Evolutionary conservation across 2,888 invertebrate genomes (phyloP), one percentile per base, ranked within the genome.

Genomic region (Linnaemya vulpina): DNA sequence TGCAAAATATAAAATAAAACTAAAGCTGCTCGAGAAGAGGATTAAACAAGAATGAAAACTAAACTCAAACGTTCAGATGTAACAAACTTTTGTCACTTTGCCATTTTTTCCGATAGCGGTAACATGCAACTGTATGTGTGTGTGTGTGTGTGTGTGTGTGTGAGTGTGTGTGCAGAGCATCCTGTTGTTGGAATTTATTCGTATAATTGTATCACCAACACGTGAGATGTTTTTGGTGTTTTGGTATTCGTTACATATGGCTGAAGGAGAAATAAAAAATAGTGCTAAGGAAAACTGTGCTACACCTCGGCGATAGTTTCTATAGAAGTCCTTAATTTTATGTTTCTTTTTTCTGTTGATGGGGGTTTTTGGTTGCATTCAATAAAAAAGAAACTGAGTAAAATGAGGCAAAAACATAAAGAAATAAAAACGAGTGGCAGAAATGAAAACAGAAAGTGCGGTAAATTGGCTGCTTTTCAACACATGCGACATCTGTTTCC

Each of bases 391-490:
- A 78, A 74, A 55, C 5, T 55, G 38, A 25, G 7, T 25, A 73
- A 68, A 77, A 63, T 60, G 55, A n/a, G 35, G 17, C 35, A 10
- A 40, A 15, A 51, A 13, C n/a, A n/a, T n/a, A n/a, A n/a, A 68
- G 40, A 60, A 9, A 35, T 53, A 53, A 67, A 60, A 73, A 65
- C 40, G 38, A 35, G 53, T 63, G 55, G 22, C 40, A 71, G 35
- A 71, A 55, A 73, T 38, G 85, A 85, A 74, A 70, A 76, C 38
- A 65, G 78, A 79, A 74, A 82, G 84, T 86, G 82, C 84, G 79
- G 78, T 89, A 90, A 91, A 90, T 90, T 90, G 91, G 90, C 90
- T 91, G 90, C 89, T 89, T 91, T 89, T 90, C 90, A 91, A 90
- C 90, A 89, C 88, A 88, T 90, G 90, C 87, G 89, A 89, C 90